Evolutionary conservation across 2,888 invertebrate genomes (phyloP).

Genomic region (Caenorhabditis japonica): DNA sequence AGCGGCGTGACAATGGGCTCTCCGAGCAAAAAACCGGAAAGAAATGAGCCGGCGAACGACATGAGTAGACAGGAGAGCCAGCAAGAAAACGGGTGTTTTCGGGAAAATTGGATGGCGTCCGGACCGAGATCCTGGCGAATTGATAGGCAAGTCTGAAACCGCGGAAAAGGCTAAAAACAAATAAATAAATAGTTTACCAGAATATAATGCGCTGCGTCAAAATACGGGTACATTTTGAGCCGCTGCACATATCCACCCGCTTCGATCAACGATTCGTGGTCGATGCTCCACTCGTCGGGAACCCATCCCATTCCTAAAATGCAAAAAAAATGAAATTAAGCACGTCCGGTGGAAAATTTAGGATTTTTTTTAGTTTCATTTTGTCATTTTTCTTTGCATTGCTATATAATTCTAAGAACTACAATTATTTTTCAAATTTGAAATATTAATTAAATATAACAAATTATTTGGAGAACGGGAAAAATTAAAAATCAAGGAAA

Average conservation of each 20-base stretch:
- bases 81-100: slow-evolving; percentile 96
- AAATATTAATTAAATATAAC: too few species aligned
- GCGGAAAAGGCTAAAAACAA: not conserved
- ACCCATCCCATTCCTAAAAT: slow-evolving; percentile 47
- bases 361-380: too few species aligned
- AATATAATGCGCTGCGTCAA: slow-evolving; percentile 97
- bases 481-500: not conserved
- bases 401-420: too few species aligned
- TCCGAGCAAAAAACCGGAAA: slow-evolving; percentile 93
- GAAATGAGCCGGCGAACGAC: slow-evolving; percentile 92
- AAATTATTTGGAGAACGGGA: too few species aligned
- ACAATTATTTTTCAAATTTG: too few species aligned
- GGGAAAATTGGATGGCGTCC: slow-evolving; percentile 91
- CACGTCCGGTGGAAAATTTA: not conserved
- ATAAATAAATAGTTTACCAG: slow-evolving; percentile 56
- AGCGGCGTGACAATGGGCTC: slow-evolving; percentile 96
- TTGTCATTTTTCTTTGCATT: too few species aligned
- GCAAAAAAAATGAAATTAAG: not conserved
- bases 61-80: slow-evolving; percentile 98
- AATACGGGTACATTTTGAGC: slow-evolving; percentile 99
- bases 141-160: slow-evolving; percentile 68
- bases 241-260: slow-evolving; percentile 98
- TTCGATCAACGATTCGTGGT: slow-evolving; percentile 82
- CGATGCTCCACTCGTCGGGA: slow-evolving; percentile 58
- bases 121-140: slow-evolving; percentile 76